Conservation (phyloP, 53 echinoderm and acorn worm genomes). For the Echinarachnius parma region DNA sequence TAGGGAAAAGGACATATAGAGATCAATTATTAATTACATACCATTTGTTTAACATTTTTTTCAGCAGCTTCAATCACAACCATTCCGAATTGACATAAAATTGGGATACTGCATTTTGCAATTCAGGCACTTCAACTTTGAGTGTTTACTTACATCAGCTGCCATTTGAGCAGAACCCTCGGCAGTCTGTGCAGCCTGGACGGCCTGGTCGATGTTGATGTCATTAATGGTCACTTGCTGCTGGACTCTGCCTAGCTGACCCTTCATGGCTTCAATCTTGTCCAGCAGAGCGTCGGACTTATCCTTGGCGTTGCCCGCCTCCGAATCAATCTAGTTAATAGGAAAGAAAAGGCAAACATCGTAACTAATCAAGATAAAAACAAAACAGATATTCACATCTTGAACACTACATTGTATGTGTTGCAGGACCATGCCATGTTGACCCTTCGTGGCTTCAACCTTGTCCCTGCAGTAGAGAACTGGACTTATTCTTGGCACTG, state of each 20-base stretch:
- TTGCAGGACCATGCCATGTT: too few relatives aligned
- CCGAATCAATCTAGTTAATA: conserved; percentile 80
- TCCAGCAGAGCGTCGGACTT: conserved; percentile 53
- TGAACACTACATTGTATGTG: too few relatives aligned
- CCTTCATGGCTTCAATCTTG: conserved; percentile 74
- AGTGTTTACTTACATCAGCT: conserved; percentile 34
- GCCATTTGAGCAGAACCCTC: conserved; percentile 56
- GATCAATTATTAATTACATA: too few relatives aligned
- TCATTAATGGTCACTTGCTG: conserved; percentile 70
- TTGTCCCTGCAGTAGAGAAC: too few relatives aligned
- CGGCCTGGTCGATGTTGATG: conserved; percentile 59
- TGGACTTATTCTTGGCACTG: too few relatives aligned
- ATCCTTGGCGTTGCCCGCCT: conserved; percentile 61
- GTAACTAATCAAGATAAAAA: too few relatives aligned
- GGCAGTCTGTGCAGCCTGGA: conserved; percentile 62
- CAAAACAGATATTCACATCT: too few relatives aligned
- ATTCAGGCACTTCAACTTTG: neutral
- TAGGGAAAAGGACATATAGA: too few relatives aligned
- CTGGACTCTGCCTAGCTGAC: conserved; percentile 60
- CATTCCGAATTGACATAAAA: too few relatives aligned
- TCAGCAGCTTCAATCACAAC: too few relatives aligned
- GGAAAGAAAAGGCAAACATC: neutral
- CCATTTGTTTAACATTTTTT: too few relatives aligned
- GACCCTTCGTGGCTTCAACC: too few relatives aligned
- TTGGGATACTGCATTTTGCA: neutral